Base-by-base conservation (phyloP, 2,888 invertebrate species). In the Endomychus coccineus region DNA sequence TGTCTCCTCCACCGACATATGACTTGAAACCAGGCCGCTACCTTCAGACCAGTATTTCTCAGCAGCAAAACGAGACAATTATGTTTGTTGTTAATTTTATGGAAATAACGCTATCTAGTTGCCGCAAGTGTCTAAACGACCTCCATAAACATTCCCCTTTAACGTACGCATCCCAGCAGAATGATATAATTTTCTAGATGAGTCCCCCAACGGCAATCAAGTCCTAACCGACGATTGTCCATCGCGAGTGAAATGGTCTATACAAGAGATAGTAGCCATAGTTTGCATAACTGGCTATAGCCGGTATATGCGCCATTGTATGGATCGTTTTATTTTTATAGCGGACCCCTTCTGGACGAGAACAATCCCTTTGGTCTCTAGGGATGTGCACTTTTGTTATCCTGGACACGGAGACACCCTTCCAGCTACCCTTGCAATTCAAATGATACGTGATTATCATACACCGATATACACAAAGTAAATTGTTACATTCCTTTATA, bases 391-490 rank as follows among this genome's bases (percentile, higher is more conserved):
- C 28, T 23, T 34, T 38, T 33, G 33, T 34, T 14, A 40, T 45
- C 44, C 43, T 41, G 46, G 48, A 49, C 50, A 46, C 43, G 39
- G 39, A 40, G 34, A 35, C 43, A 25, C 32, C 38, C 21, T 38
- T 27, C 10, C 11, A 7, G 35, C 48, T 48, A 28, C 40, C 39
- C 45, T 40, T 42, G 57, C 55, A 53, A 62, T 62, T 59, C 56
- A 56, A 58, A 62, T 54, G 56, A 60, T 61, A 62, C 61, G 61
- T 61, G 61, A 62, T 62, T 61, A 61, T 56, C 58, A 58, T 57
- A 56, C 54, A 16, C 38, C 46, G 39, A 44, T 46, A 41, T 22
- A 27, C 23, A 14, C 16, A 9, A 29, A 21, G 5, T 19, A 9
- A 36, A 36, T 36, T 36, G 36, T 28, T 35, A 28, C 28, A 15